A percentile compares a stretch with the other conserved stretches of the same genome.
These are phyloP conservation scores for Malurus alboscapulatus DNA, from an alignment of 2,113 vertebrate genomes.

Conservation along the genomic window DNA sequence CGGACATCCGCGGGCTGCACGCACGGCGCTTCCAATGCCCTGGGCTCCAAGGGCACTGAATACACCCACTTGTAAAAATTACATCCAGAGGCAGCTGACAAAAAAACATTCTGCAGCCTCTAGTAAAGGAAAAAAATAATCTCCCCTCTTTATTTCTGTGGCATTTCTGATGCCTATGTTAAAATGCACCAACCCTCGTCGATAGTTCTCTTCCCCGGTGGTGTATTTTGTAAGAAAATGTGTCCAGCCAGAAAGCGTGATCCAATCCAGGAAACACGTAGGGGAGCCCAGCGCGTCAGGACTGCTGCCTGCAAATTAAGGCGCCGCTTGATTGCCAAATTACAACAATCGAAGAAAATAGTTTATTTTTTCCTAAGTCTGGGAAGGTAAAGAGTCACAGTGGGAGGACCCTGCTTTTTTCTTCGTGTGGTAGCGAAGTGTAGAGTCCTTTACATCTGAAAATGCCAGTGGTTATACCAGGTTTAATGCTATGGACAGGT, in stretches of 20 bases:
- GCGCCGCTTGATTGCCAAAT: background rate
- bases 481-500: background rate
- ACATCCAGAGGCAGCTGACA: background rate
- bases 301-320: background rate
- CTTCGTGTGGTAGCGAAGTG: fast-evolving
- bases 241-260: background rate
- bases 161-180: background rate
- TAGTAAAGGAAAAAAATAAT: background rate
- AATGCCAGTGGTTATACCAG: background rate
- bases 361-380: background rate
- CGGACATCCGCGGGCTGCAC: background rate
- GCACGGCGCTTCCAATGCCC: background rate
- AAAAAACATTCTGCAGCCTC: background rate
- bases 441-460: background rate
- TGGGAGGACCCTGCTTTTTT: background rate
- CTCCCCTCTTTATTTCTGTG: background rate
- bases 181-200: background rate
- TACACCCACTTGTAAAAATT: background rate
- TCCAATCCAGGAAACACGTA: background rate
- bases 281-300: background rate
- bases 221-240: background rate
- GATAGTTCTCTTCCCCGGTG: background rate
- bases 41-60: background rate
- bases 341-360: background rate
- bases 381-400: background rate